Conservation (phyloP, 1,140 invertebrate genomes). For the Drosophila lacertosa region DNA sequence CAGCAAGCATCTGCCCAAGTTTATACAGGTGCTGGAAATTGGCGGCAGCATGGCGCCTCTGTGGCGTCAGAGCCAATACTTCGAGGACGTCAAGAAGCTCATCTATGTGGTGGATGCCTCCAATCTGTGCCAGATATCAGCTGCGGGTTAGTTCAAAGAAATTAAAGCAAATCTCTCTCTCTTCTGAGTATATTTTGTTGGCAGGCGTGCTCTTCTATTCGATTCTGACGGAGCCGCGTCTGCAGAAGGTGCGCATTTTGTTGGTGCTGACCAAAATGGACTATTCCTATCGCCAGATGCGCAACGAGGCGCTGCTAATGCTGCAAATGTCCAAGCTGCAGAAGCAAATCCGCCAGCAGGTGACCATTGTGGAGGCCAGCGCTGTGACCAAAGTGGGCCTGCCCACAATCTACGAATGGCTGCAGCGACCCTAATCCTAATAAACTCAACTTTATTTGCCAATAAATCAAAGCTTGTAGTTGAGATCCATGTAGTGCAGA, state of each 20-base stretch:
- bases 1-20: constrained; percentile 79
- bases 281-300: constrained; percentile 91
- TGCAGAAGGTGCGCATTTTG: constrained; percentile 88
- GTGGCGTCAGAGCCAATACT: constrained; percentile 89
- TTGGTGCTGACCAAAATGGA: constrained; percentile 92
- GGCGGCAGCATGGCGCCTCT: constrained; percentile 92
- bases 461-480: constrained; percentile 70
- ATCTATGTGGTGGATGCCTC: constrained; percentile 92
- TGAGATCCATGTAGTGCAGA: constrained; percentile 74
- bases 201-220: constrained; percentile 88
- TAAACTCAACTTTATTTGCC: neutral
- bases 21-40: constrained; percentile 86
- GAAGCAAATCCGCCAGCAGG: constrained; percentile 87
- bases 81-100: constrained; percentile 87
- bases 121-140: constrained; percentile 92
- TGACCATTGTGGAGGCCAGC: constrained; percentile 89
- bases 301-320: constrained; percentile 92
- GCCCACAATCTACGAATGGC: constrained; percentile 87
- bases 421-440: constrained; percentile 72
- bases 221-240: constrained; percentile 88
- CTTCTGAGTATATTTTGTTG: neutral
- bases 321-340: constrained; percentile 88
- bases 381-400: constrained; percentile 89
- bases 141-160: constrained; percentile 85
- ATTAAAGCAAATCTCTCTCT: neutral